Evolutionary conservation across 2,888 invertebrate species (phyloP).

Genomic region (Atethmia centrago): DNA sequence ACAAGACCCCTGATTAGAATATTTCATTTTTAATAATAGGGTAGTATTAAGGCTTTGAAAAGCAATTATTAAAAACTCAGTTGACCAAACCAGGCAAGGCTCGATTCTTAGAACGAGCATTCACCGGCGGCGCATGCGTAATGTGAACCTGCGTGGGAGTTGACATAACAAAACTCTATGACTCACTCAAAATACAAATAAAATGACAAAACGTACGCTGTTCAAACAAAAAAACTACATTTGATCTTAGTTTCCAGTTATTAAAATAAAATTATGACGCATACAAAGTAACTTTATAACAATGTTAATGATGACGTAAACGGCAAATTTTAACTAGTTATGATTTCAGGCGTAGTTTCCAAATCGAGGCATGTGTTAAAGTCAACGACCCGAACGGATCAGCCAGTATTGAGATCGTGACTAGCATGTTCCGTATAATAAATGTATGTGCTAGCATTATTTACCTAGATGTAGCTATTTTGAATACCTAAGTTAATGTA

Average conservation of each 20-base stretch:
- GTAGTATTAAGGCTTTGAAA: neutral
- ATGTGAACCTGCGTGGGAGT: slow-evolving; percentile 74
- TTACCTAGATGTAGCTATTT: slow-evolving; percentile 13
- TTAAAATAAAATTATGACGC: slow-evolving; percentile 28
- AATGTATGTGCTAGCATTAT: slow-evolving; percentile 31
- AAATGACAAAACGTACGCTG: slow-evolving; percentile 25
- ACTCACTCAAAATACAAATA: slow-evolving; percentile 60
- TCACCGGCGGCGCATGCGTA: slow-evolving; percentile 70
- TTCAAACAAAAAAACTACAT: slow-evolving; percentile 16
- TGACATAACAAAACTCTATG: slow-evolving; percentile 60
- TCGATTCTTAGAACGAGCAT: slow-evolving; percentile 65
- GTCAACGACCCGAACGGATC: slow-evolving; percentile 69
- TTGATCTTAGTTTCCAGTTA: slow-evolving; percentile 5
- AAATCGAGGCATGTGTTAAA: slow-evolving; percentile 61
- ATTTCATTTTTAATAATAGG: neutral
- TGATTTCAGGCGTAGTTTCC: slow-evolving; percentile 39
- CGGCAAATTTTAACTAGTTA: slow-evolving; percentile 13
- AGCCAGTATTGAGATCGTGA: slow-evolving; percentile 62
- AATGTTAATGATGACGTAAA: slow-evolving; percentile 8
- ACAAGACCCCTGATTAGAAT: neutral
- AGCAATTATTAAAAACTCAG: slow-evolving; percentile 7
- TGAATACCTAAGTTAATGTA: neutral
- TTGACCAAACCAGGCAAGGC: slow-evolving; percentile 61
- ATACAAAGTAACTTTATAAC: slow-evolving; percentile 1
- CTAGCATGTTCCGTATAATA: slow-evolving; percentile 56